Percentiles rank a stretch among this genome's conserved stretches.
These are phyloP conservation scores for Empis livida DNA, from an alignment of 2,888 invertebrate species.

Conservation along the genomic window DNA sequence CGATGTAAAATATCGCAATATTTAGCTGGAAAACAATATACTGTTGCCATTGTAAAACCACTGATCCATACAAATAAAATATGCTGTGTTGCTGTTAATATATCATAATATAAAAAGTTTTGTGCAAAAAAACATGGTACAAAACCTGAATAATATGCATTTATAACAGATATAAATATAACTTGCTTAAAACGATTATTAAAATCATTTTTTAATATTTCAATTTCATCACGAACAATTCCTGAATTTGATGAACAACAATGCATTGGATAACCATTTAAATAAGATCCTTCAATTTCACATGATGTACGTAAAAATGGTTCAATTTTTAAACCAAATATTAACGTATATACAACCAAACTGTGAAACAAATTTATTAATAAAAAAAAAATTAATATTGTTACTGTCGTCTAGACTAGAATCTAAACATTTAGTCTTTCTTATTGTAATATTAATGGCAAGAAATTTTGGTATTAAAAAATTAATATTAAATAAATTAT, in stretches of 20 bases:
- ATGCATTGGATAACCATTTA: conserved; percentile 53
- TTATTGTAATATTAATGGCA: too few species aligned
- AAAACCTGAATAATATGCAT: conserved; percentile 79
- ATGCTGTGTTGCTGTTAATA: conserved; percentile 72
- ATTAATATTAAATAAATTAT: background rate
- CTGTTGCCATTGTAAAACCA: conserved; percentile 64
- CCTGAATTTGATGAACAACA: conserved; percentile 60
- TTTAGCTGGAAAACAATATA: conserved; percentile 49
- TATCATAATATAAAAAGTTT: conserved; percentile 64
- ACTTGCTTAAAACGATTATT: conserved; percentile 81
- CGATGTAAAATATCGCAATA: conserved; percentile 85
- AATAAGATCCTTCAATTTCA: conserved; percentile 32
- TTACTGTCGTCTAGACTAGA: background rate
- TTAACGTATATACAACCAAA: conserved; percentile 60
- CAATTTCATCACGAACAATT: conserved; percentile 72
- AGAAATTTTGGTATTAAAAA: background rate
- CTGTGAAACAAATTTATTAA: conserved; percentile 37
- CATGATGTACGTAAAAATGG: conserved; percentile 56
- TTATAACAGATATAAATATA: conserved; percentile 65
- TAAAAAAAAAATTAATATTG: background rate
- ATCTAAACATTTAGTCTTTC: too few species aligned
- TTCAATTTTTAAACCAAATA: conserved; percentile 66
- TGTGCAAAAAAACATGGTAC: conserved; percentile 83
- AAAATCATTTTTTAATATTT: conserved; percentile 71
- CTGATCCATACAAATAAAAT: conserved; percentile 73